Evolutionary conservation across 2,888 invertebrate genomes (phyloP), one percentile per base, ranked within the genome.

Genomic region (Ophion obscuratus): DNA sequence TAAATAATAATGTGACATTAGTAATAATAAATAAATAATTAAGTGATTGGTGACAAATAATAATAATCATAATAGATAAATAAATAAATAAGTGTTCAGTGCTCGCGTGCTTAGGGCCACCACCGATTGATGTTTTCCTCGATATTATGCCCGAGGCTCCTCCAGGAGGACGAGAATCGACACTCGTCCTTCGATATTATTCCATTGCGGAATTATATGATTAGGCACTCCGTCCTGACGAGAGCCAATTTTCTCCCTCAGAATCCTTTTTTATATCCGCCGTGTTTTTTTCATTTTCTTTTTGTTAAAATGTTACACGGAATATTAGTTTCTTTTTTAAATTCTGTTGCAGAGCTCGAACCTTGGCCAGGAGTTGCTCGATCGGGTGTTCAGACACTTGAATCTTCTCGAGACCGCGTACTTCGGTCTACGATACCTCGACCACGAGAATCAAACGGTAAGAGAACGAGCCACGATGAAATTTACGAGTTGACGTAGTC

Each of bases 361-460:
- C 93, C 96, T 96, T 59, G 99, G 99, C 24, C 98, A 99, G 94
- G 97, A 97, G 89, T 95, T 99, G 89, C 95, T 99, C 93, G 99
- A 99, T 94, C 97, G 98, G 89, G 98, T 99, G 75, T 99, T 98
- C 94, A 96, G 97, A 90, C 98, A 99, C 94, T 95, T 99, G 91
- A 99, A 99, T 95, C 96, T 99, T 83, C 95, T 99, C 93, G 99
- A 99, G 95, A 99, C 99, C 76, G 98, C 98, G 88, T 99, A 99
- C 95, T 99, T 99, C 94, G 99, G 99, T 76, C 96, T 99, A 73
- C 96, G 99, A 88, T 99, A 97, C 94, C 96, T 99, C 86, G 99
- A 99, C 94, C 96, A 97, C 91, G 97, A 98, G 91, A 98, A 97
- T 94, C 99, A 99, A 95, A 97, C 99, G 95, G 98, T 98, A 95